Conservation (phyloP, 1,140 invertebrate species). For the Leptestheria dahalacensis region DNA sequence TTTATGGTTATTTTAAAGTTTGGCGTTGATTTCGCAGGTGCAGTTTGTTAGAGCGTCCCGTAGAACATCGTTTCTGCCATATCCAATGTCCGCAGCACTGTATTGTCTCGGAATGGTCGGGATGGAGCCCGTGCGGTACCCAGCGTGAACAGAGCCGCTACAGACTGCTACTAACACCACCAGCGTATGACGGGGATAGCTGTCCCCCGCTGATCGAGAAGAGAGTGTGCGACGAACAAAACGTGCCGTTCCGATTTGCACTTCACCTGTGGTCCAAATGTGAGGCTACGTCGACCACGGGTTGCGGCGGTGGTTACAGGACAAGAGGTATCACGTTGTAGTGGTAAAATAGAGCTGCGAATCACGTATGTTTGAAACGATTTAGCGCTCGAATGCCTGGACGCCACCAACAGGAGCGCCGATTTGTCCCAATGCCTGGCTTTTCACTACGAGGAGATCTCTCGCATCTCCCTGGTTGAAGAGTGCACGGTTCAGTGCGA, state of each 20-base stretch:
- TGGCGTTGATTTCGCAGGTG: too few relatives aligned
- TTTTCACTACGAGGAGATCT: neutral
- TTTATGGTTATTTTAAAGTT: neutral
- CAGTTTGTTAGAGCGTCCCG: neutral
- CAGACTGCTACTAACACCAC: slow-evolving; percentile 13
- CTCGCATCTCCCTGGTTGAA: neutral
- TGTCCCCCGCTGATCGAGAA: slow-evolving; percentile 4
- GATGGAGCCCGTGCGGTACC: slow-evolving; percentile 42
- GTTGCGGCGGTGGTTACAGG: neutral
- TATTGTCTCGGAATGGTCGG: slow-evolving; percentile 39
- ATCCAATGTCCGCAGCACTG: slow-evolving; percentile 39
- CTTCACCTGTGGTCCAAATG: neutral
- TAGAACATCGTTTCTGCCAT: slow-evolving; percentile 16
- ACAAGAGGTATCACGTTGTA: neutral
- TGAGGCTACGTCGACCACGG: neutral
- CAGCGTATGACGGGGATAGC: slow-evolving; percentile 7
- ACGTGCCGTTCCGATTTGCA: neutral
- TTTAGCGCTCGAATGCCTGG: neutral
- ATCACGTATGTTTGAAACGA: neutral
- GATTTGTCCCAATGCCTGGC: neutral
- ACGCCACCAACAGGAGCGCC: neutral
- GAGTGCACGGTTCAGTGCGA: slow-evolving; percentile 3
- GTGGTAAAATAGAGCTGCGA: neutral
- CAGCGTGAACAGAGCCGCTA: slow-evolving; percentile 23
- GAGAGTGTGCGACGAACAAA: neutral